Base-by-base conservation (phyloP, 2,888 invertebrate species). In the Phyto melanocephala region DNA sequence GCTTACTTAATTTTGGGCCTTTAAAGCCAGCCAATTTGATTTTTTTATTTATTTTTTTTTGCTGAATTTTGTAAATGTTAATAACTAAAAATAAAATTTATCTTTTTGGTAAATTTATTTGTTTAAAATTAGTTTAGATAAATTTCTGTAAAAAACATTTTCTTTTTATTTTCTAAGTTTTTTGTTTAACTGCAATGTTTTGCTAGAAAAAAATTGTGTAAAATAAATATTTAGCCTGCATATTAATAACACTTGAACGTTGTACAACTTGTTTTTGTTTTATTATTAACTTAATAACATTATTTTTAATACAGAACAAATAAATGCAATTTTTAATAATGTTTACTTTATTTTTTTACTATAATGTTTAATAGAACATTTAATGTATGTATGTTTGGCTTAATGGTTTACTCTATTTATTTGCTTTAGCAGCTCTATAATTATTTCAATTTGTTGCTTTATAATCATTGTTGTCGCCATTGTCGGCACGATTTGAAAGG, bases 11-110 rank as follows among this genome's bases (percentile, higher is more conserved):
- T 67, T 40, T 28, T 15, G 37, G 63, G 74, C 70, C 75, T 65
- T 82, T 71, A 33, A 79, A 70, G 82, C 79, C 70, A 65, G 75
- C 75, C 79, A 79, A 75, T 75, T 75, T 78, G 63, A n/a, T n/a
- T n/a, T n/a, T n/a, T n/a, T 76, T 70, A 35, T 42, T 10, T 71
- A 28, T 15, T 60, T 3, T 47, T 54, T 20, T 5, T 20, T 17
- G 11, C 17, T 10, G 40, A 35, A 20, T 33, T 47, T 15, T 35
- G 1, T 10, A 22, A 15, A n/a, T 20, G 40, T n/a, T n/a, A n/a
- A n/a, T n/a, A n/a, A n/a, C n/a, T n/a, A n/a, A n/a, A n/a, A n/a
- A n/a, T n/a, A n/a, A 24, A 63, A 22, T n/a, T 28, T 45, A 1
- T 13, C 6, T 40, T 15, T 0, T 42, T 52, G n/a, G n/a, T n/a